These are phyloP conservation scores for Myzus persicae DNA, from an alignment of 1,140 invertebrate genomes.

Conservation along the genomic window DNA sequence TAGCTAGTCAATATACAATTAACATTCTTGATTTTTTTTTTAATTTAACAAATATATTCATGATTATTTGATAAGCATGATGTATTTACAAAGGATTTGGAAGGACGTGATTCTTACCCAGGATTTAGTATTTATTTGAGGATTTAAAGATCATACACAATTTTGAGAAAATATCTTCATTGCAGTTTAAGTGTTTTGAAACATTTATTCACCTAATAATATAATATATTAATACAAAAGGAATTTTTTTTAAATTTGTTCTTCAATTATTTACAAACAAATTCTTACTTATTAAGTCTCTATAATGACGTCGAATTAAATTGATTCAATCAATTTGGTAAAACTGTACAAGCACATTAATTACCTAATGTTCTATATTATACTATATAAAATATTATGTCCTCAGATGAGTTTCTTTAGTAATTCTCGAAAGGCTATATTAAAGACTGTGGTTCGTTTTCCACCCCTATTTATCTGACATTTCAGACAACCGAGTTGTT, in stretches of 20 bases:
- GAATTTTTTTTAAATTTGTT: neutral
- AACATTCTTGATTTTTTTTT: too few relatives aligned
- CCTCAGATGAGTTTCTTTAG: neutral
- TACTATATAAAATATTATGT: constrained; percentile 22
- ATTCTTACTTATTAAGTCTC: neutral
- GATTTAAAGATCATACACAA: too few relatives aligned
- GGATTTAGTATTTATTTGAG: too few relatives aligned
- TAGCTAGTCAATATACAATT: too few relatives aligned
- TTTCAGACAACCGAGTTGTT: constrained; percentile 29
- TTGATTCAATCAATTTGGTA: neutral
- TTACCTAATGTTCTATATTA: neutral
- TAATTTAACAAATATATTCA: too few relatives aligned
- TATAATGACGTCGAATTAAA: neutral
- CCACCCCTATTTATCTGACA: constrained; percentile 23
- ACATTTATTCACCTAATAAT: too few relatives aligned
- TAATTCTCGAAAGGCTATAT: neutral
- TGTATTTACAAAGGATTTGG: too few relatives aligned
- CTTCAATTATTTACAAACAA: neutral
- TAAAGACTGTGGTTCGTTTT: constrained; percentile 42
- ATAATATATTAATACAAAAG: too few relatives aligned
- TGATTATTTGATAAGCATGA: too few relatives aligned
- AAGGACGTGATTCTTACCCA: too few relatives aligned
- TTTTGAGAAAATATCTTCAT: too few relatives aligned
- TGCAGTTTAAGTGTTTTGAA: too few relatives aligned
- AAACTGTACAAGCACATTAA: neutral